These are phyloP conservation scores for Lasioglossum vierecki DNA, from an alignment of 2,888 invertebrate genomes.

Conservation along the genomic window DNA sequence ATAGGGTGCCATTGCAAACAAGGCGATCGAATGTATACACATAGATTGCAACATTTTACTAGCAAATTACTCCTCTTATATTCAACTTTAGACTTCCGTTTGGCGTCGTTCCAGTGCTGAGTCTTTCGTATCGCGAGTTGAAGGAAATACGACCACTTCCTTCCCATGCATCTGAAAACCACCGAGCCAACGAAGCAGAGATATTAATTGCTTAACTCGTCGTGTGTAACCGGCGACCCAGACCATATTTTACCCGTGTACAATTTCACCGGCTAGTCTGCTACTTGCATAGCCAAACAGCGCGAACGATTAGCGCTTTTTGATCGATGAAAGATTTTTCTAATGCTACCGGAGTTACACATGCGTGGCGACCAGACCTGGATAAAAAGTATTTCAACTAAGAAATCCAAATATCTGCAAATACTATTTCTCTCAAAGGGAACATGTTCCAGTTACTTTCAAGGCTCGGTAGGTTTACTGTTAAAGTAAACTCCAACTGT, in stretches of 20 bases:
- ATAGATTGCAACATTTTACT: neutral
- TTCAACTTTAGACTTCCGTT: conserved; percentile 18
- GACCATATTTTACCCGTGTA: neutral
- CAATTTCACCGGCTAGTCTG: neutral
- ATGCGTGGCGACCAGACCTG: neutral
- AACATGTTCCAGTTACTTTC: no score
- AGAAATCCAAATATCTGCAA: no score
- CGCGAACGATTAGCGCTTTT: neutral
- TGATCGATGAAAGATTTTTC: neutral
- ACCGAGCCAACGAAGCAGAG: conserved; percentile 21
- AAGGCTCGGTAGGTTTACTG: no score
- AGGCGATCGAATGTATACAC: neutral
- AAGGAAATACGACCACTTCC: conserved; percentile 52
- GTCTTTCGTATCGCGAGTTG: conserved; percentile 28
- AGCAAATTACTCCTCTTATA: conserved; percentile 7
- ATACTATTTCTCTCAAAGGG: no score
- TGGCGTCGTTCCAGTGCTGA: conserved; percentile 26
- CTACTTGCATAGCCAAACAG: neutral
- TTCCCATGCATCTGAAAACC: conserved; percentile 37
- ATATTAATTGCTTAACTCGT: conserved; percentile 10
- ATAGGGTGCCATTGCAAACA: neutral
- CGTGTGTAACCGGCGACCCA: neutral
- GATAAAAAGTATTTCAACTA: no score
- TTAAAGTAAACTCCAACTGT: no score
- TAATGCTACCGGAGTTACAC: neutral